Conservation (phyloP, 1,140 invertebrate species). For the Drosophila carrolli region DNA sequence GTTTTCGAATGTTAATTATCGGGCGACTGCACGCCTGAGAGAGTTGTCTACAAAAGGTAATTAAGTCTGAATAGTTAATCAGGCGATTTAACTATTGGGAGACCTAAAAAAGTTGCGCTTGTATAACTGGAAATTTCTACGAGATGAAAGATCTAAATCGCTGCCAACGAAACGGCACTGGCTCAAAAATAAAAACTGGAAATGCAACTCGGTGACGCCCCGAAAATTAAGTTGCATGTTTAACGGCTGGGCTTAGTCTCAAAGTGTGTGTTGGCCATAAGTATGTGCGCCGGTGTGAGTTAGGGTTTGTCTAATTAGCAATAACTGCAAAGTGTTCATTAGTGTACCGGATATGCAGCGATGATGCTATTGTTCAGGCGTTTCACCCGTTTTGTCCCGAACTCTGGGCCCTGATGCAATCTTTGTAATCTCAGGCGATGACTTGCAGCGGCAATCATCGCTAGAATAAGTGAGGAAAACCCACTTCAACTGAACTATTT, state of each 20-base stretch:
- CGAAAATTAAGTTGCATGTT: constrained; percentile 71
- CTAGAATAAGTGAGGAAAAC: constrained; percentile 26
- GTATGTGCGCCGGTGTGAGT: constrained; percentile 9
- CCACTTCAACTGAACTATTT: constrained; percentile 28
- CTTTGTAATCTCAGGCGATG: constrained; percentile 36
- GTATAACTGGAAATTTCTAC: constrained; percentile 78
- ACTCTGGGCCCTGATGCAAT: constrained; percentile 34
- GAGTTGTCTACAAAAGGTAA: constrained; percentile 57
- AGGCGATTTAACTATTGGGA: constrained; percentile 66
- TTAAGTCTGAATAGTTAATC: constrained; percentile 78
- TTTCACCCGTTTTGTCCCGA: constrained; percentile 18
- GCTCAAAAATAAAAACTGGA: constrained; percentile 53
- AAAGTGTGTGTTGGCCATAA: background rate
- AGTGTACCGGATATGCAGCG: constrained; percentile 77
- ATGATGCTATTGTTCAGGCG: constrained; percentile 73
- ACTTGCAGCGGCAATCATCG: constrained; percentile 39
- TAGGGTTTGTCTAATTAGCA: constrained; percentile 68
- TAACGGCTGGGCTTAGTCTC: constrained; percentile 24
- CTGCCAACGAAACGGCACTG: constrained; percentile 13
- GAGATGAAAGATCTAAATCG: constrained; percentile 75
- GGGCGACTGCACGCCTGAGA: constrained; percentile 20
- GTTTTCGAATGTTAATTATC: constrained; percentile 56
- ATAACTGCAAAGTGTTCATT: constrained; percentile 74
- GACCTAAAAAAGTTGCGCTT: constrained; percentile 60
- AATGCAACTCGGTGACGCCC: constrained; percentile 63